phyloP scores from a whole-genome alignment of 1,140 invertebrate genomes.

The Leguminivora glycinivorella region DNA sequence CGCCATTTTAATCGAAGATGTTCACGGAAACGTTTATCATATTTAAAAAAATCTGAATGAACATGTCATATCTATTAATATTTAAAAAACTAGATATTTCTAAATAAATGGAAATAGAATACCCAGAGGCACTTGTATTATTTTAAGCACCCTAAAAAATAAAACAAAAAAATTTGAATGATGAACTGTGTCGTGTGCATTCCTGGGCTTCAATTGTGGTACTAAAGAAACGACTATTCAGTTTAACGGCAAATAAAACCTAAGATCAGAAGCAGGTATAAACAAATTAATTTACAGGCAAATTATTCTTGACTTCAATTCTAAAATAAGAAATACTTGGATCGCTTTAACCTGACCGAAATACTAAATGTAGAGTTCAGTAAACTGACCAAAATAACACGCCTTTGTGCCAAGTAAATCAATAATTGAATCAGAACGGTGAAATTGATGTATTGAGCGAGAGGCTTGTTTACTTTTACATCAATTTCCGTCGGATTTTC shows the following conservation, averaged over 20 bases:
- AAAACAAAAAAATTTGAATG: no score
- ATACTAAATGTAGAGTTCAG: slow-evolving; percentile 2
- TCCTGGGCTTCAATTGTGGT: background rate
- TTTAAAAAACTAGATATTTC: no score
- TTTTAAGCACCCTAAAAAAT: background rate
- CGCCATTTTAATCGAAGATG: no score
- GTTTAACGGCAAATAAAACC: background rate
- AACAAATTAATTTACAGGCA: background rate
- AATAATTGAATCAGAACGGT: slow-evolving; percentile 11
- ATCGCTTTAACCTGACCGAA: background rate
- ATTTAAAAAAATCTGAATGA: no score
- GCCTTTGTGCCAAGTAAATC: slow-evolving; percentile 6
- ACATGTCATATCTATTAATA: no score
- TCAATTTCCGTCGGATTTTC: background rate
- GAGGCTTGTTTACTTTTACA: background rate
- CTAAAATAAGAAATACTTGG: slow-evolving; percentile 3
- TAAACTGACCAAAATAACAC: slow-evolving; percentile 16
- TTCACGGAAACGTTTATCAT: no score
- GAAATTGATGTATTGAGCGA: background rate
- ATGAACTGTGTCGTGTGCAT: background rate
- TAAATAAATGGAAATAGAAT: no score
- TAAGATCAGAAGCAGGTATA: background rate
- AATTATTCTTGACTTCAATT: slow-evolving; percentile 6
- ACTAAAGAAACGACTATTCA: background rate
- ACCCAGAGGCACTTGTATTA: no score